A percentile compares a stretch with the other conserved stretches of the same genome.
Evolutionary conservation across 2,797 vertebrate genomes (phyloP).

Genomic region (Acanthiza pusilla): DNA sequence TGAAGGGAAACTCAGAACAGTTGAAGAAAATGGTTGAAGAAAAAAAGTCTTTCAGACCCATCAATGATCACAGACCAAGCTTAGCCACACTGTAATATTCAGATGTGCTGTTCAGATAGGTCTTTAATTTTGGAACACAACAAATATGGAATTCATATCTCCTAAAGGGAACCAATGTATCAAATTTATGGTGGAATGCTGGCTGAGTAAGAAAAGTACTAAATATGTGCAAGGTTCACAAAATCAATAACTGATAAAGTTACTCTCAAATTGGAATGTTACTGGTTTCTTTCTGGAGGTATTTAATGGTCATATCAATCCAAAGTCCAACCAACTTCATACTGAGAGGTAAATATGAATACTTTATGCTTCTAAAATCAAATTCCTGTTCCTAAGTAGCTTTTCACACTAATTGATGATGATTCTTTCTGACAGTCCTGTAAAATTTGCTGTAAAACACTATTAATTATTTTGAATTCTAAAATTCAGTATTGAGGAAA

Average conservation of each 20-base stretch:
- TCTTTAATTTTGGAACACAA: neutral
- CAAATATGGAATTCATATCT: neutral
- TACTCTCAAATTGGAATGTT: neutral
- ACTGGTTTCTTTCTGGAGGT: neutral
- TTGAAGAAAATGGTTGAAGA: neutral
- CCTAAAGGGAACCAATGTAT: neutral
- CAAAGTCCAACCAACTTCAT: neutral
- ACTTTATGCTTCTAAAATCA: slow-evolving; percentile 33
- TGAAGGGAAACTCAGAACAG: neutral
- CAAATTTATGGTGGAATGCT: neutral
- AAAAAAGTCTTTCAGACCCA: neutral
- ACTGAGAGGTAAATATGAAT: neutral
- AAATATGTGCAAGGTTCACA: neutral
- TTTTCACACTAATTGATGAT: slow-evolving; percentile 9
- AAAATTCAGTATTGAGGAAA: neutral
- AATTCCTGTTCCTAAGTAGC: neutral
- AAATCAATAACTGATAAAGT: neutral
- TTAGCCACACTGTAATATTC: neutral
- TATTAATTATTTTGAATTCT: slow-evolving; percentile 18
- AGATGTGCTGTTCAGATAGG: neutral
- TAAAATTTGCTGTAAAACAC: slow-evolving; percentile 10
- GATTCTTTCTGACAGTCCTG: slow-evolving; percentile 20
- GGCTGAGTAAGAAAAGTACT: neutral
- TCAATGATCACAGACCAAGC: neutral
- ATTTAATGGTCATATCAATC: neutral